Base-by-base conservation (phyloP, 2,888 invertebrate species). In the Cheilosia impressa region DNA sequence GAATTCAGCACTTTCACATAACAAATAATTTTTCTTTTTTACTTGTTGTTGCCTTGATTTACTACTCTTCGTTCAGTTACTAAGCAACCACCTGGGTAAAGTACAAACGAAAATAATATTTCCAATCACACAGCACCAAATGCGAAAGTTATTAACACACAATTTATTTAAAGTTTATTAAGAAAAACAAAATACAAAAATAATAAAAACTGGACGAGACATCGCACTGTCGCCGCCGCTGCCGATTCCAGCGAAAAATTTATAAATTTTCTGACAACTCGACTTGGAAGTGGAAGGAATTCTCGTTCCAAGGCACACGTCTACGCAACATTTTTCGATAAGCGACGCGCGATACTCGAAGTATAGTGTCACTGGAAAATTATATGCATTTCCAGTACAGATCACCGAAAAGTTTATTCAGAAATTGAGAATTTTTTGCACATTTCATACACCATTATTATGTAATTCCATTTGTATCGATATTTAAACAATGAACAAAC, bases 1-100 rank as follows among this genome's bases (percentile, higher is more conserved):
- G 81, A 80, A 85, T 76, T 80, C 85, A 79, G 79, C 76, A 85
- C 85, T 85, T 85, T 85, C 85, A 85, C 81, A 76, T 65, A 71
- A 71, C 66, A 77, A 65, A 58, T 60, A 2, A 31, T 31, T 31
- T 31, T 31, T 31, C 31, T n/a, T 53, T 38, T 55, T 43, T 60
- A 75, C 66, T 75, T 71, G 69, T 62, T 65, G 84, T 71, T 45
- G 53, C 47, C 69, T 65, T 66, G 71, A 81, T 75, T 83, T 78
- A 60, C 43, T 38, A 53, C 60, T 78, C 75, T 80, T 81, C 73
- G 50, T 80, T 43, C 13, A 38, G 80, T 85, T 52, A 58, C 85
- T 76, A 72, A 77, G 85, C 84, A 80, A 84, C 84, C 75, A 75
- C 45, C 75, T 60, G 75, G 69, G 65, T 60, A 63, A 15, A 63